Conservation (phyloP, 2,113 vertebrate species). For the Cyprinus carpio region DNA sequence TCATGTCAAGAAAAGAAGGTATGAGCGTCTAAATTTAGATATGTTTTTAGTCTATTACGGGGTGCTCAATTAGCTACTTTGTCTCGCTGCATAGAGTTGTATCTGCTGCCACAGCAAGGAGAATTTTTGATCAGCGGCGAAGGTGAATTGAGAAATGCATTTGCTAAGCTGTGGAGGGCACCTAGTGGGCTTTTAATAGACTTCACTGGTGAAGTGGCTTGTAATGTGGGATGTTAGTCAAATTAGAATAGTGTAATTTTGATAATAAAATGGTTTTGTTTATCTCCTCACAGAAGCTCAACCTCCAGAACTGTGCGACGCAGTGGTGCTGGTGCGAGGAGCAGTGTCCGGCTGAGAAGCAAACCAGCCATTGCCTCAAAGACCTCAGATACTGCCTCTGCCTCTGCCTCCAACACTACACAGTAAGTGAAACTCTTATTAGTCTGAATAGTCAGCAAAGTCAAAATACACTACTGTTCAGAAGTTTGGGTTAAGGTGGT, state of each 20-base stretch:
- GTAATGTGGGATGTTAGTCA: neutral
- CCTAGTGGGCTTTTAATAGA: neutral
- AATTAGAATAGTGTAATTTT: neutral
- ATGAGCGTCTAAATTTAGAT: slow-evolving; percentile 29
- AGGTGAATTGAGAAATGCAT: slow-evolving; percentile 28
- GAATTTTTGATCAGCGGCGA: neutral
- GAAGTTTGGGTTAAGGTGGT: too few species aligned
- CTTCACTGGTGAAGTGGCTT: neutral
- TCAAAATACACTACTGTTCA: too few species aligned
- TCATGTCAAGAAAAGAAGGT: slow-evolving; percentile 81
- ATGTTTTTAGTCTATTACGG: neutral
- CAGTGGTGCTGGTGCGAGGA: slow-evolving; percentile 4
- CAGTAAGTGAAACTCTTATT: slow-evolving; percentile 56
- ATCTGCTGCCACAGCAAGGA: slow-evolving; percentile 21
- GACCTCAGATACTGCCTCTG: neutral
- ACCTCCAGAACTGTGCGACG: slow-evolving; percentile 16
- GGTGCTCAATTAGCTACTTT: neutral
- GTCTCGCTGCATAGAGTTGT: slow-evolving; percentile 48
- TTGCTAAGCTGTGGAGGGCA: neutral
- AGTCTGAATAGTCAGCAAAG: too few species aligned
- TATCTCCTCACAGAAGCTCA: slow-evolving; percentile 49
- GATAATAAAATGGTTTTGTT: neutral
- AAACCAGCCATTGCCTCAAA: neutral
- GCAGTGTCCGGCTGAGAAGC: slow-evolving; percentile 37
- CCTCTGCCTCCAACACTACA: neutral